phyloP scores from a whole-genome alignment of 2,888 invertebrate genomes.

The Atethmia centrago region DNA sequence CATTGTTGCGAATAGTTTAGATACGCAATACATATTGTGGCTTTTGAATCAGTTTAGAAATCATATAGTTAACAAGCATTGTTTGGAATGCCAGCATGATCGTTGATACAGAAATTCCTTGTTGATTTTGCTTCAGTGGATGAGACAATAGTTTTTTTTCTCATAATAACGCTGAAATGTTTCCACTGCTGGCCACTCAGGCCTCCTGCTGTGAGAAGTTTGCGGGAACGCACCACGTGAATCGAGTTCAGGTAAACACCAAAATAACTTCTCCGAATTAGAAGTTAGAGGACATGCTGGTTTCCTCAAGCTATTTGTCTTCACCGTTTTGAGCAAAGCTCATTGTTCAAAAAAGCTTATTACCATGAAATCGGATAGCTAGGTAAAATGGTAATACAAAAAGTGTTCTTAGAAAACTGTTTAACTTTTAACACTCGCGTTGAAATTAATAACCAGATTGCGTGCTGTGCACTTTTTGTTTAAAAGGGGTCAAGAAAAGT shows the following conservation, averaged over 20 bases:
- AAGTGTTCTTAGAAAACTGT: constrained; percentile 60
- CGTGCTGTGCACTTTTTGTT: constrained; percentile 61
- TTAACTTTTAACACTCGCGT: constrained; percentile 54
- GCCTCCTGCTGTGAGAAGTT: neutral
- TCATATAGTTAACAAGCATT: constrained; percentile 37
- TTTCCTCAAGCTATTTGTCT: neutral
- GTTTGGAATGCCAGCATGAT: constrained; percentile 31
- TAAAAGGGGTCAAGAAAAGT: constrained; percentile 62
- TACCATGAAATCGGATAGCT: constrained; percentile 23
- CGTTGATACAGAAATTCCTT: constrained; percentile 36
- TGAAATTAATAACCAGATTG: constrained; percentile 63
- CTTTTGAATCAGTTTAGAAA: constrained; percentile 47
- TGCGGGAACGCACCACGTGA: neutral
- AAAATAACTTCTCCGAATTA: neutral
- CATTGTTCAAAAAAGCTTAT: constrained; percentile 24
- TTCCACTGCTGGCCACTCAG: neutral
- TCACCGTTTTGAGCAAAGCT: neutral
- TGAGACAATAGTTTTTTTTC: neutral
- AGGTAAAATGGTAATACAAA: constrained; percentile 37
- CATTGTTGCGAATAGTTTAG: constrained; percentile 70
- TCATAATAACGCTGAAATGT: neutral
- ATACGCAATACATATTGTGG: constrained; percentile 74
- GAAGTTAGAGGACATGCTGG: neutral
- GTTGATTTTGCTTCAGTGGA: constrained; percentile 18
- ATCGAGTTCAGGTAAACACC: neutral